Percentiles rank a stretch among this genome's conserved stretches.
Evolutionary conservation across 2,797 vertebrate genomes (phyloP).

Genomic region (Smutsia gigantea): DNA sequence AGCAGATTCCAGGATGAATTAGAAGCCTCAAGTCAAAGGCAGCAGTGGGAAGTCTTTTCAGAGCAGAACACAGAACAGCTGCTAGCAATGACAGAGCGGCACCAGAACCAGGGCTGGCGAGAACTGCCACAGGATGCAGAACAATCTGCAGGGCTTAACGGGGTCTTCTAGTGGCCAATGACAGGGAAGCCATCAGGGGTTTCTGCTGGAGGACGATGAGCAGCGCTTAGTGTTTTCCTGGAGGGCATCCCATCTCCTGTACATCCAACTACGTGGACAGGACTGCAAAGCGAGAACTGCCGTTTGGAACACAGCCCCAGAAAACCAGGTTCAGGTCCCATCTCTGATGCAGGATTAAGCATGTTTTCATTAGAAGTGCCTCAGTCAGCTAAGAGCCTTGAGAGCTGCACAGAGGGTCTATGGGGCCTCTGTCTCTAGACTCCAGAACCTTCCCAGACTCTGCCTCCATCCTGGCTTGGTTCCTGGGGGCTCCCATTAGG

Average conservation of each 20-base stretch:
- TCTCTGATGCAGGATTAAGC: neutral
- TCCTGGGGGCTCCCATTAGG: neutral
- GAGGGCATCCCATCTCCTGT: neutral
- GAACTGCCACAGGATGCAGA: neutral
- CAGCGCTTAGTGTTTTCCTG: neutral
- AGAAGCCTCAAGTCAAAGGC: neutral
- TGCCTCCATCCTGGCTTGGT: neutral
- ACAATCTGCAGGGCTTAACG: rapidly evolving
- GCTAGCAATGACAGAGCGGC: rapidly evolving
- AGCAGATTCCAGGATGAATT: rapidly evolving
- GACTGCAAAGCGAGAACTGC: neutral
- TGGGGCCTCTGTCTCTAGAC: neutral
- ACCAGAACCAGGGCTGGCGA: neutral
- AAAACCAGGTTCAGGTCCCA: neutral
- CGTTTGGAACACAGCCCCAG: neutral
- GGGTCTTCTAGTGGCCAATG: too few relatives aligned
- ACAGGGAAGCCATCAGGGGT: neutral
- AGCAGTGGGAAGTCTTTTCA: too few relatives aligned
- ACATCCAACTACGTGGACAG: neutral
- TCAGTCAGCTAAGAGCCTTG: too few relatives aligned
- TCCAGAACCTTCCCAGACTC: neutral
- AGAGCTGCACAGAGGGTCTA: neutral
- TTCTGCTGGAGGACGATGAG: neutral
- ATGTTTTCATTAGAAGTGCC: neutral
- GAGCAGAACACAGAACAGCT: neutral